phyloP scores from a whole-genome alignment of 2,113 vertebrate species.

The Irena cyanogastra region DNA sequence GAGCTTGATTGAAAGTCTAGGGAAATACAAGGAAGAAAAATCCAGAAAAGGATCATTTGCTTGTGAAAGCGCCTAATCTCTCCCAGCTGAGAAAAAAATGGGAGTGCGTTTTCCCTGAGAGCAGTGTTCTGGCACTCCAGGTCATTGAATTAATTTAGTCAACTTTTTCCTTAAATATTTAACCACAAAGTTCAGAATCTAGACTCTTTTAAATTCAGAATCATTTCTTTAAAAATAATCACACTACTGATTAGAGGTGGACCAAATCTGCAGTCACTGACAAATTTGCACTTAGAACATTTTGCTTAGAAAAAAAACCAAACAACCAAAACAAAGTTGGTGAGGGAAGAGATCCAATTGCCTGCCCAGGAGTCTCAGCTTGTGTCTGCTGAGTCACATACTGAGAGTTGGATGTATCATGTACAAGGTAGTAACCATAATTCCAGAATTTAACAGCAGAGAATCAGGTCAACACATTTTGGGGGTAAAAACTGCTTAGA shows the following conservation, averaged over 20 bases:
- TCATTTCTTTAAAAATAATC: not conserved
- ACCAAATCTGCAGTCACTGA: not conserved
- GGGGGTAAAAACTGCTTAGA: not conserved
- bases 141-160: not conserved
- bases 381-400: not conserved
- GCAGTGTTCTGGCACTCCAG: not conserved
- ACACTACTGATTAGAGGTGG: not conserved
- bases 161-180: not conserved
- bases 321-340: not conserved
- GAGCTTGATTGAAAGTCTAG: not conserved
- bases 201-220: not conserved
- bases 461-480: not conserved
- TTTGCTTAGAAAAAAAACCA: not conserved
- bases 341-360: not conserved
- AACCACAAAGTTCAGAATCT: not conserved
- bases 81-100: not conserved
- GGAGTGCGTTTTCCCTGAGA: not conserved
- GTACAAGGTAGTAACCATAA: not conserved
- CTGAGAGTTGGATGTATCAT: not conserved
- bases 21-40: not conserved
- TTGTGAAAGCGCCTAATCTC: not conserved
- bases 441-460: not conserved
- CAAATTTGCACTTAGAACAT: not conserved
- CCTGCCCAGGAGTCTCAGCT: not conserved
- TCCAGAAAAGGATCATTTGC: not conserved